Conservation (phyloP, 2,888 invertebrate genomes). For the Pinctada fucata region DNA sequence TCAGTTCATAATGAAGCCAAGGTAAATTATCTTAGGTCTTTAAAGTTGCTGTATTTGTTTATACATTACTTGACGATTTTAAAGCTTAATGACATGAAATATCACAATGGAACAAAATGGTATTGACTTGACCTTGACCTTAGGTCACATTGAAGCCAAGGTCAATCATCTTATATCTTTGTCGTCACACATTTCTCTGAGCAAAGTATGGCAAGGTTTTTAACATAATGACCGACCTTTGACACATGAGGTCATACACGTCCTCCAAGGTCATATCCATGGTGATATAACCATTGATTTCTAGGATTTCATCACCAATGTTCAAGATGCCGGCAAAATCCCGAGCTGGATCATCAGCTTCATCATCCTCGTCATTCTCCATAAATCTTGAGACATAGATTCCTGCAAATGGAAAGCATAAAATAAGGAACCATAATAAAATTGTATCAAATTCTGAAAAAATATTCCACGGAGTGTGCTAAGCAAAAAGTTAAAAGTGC, state of each 20-base stretch:
- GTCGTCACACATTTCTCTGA: constrained; percentile 51
- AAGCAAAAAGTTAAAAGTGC: too few species aligned
- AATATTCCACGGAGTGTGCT: too few species aligned
- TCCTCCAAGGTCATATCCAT: constrained; percentile 69
- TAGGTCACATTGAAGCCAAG: too few species aligned
- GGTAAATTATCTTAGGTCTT: too few species aligned
- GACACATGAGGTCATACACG: constrained; percentile 71
- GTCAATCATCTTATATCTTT: too few species aligned
- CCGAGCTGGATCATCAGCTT: constrained; percentile 43
- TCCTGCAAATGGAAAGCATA: constrained; percentile 56
- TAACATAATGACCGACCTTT: constrained; percentile 61
- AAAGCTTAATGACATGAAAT: too few species aligned
- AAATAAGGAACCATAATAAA: not conserved
- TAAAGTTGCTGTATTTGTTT: too few species aligned
- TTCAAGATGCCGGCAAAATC: constrained; percentile 71
- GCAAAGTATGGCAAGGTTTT: constrained; percentile 64
- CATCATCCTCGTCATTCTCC: constrained; percentile 31
- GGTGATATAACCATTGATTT: constrained; percentile 69
- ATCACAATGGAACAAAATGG: too few species aligned
- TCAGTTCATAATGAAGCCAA: too few species aligned
- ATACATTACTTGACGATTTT: too few species aligned
- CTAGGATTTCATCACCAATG: constrained; percentile 75
- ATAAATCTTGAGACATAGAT: constrained; percentile 72
- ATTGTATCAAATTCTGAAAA: not conserved
- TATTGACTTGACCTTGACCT: too few species aligned